Base-by-base conservation (phyloP, 2,888 invertebrate genomes). In the Oconnorella tubifera region DNA sequence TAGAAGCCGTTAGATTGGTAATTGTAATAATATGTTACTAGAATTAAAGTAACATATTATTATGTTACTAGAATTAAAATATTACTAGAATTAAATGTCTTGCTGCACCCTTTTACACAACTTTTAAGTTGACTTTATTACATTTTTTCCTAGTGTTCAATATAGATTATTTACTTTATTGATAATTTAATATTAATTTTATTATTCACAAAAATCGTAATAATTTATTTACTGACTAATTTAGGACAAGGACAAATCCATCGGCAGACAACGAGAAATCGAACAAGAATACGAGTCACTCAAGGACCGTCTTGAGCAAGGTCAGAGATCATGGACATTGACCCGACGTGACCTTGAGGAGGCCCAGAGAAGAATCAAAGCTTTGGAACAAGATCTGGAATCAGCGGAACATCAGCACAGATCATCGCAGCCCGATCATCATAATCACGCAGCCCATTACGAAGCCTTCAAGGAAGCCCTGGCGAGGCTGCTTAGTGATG, bases 1-100 rank as follows among this genome's bases (percentile, higher is more conserved):
- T 78, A 19, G 79, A 80, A 31, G 70, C 70, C 58, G 63, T 78
- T 28, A 75, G 75, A 73, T 58, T 75, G 71, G 80, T 80, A 69
- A 6, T 10, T n/a, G n/a, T n/a, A n/a, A n/a, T n/a, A n/a, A n/a
- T n/a, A n/a, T n/a, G n/a, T n/a, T n/a, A n/a, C n/a, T n/a, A n/a
- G n/a, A n/a, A n/a, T n/a, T n/a, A n/a, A n/a, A n/a, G n/a, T n/a
- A n/a, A n/a, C n/a, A n/a, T n/a, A n/a, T n/a, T n/a, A n/a, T n/a
- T n/a, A n/a, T n/a, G n/a, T n/a, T n/a, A n/a, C n/a, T n/a, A n/a
- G n/a, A n/a, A n/a, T n/a, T n/a, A n/a, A n/a, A n/a, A n/a, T n/a
- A n/a, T n/a, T n/a, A n/a, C n/a, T n/a, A n/a, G n/a, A n/a, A n/a
- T n/a, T n/a, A n/a, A n/a, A n/a, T n/a, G n/a, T n/a, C n/a, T n/a